Evolutionary conservation across 2,888 invertebrate genomes (phyloP).

Genomic region (Amblyteles armatorius): DNA sequence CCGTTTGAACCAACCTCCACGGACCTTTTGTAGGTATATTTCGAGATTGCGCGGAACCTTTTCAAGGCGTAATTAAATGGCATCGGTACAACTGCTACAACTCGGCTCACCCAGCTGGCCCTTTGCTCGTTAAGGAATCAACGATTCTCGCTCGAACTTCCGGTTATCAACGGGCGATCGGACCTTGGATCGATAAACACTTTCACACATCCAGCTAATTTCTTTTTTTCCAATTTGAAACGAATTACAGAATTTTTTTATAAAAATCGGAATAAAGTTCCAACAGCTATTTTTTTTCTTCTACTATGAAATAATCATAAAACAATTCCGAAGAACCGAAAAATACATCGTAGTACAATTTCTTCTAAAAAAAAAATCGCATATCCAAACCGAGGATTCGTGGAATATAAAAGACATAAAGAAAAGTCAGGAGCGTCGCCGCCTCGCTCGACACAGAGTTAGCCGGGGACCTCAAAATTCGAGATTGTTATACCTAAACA

Average conservation of each 20-base stretch:
- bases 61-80: slow-evolving; percentile 79
- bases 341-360: not conserved
- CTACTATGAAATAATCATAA: no score
- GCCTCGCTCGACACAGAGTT: slow-evolving; percentile 17
- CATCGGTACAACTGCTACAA: slow-evolving; percentile 57
- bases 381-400: not conserved
- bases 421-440: slow-evolving; percentile 13
- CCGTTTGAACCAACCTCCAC: slow-evolving; percentile 48
- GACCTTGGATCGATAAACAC: not conserved
- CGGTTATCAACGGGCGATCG: not conserved
- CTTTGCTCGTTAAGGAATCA: slow-evolving; percentile 44
- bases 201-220: not conserved
- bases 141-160: not conserved
- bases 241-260: no score
- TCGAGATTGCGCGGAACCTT: slow-evolving; percentile 73
- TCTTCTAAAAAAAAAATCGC: not conserved
- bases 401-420: not conserved
- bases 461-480: slow-evolving; percentile 43
- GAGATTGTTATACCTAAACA: slow-evolving; percentile 84
- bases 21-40: slow-evolving; percentile 61
- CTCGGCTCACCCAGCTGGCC: slow-evolving; percentile 56
- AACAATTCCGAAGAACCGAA: not conserved
- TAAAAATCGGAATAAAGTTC: no score
- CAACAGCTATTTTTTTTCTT: no score
- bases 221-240: not conserved